phyloP scores from a whole-genome alignment of 2,113 vertebrate species.

The Chunga burmeisteri region DNA sequence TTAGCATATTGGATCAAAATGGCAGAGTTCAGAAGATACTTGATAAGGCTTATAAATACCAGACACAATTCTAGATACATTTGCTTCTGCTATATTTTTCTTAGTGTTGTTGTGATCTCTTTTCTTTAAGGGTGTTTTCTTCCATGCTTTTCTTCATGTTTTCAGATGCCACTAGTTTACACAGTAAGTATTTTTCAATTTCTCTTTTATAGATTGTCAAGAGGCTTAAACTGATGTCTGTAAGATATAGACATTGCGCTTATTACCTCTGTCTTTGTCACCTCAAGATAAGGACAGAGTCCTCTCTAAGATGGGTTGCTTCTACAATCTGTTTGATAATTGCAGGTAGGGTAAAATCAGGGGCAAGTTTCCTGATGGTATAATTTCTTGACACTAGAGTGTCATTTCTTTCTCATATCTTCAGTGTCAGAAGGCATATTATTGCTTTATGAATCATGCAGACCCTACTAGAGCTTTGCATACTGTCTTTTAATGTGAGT shows the following conservation, averaged over 20 bases:
- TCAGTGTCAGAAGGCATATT: not conserved
- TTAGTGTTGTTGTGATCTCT: not conserved
- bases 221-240: not conserved
- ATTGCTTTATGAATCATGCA: not conserved
- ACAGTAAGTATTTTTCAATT: not conserved
- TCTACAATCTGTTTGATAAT: not conserved
- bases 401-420: not conserved
- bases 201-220: not conserved
- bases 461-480: not conserved
- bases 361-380: not conserved
- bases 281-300: not conserved
- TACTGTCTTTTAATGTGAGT: not conserved
- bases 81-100: not conserved
- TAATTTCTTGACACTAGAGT: not conserved
- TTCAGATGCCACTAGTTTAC: not conserved
- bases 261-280: not conserved
- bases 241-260: not conserved
- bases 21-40: not conserved
- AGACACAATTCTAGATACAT: not conserved
- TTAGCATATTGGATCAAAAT: not conserved
- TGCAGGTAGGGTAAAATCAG: not conserved
- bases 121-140: not conserved
- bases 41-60: not conserved
- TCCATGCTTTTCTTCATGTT: not conserved
- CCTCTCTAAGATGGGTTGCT: not conserved